Evolutionary conservation across 2,888 invertebrate genomes (phyloP), one percentile per base, ranked within the genome.

Genomic region (Muschampia plurimacula): DNA sequence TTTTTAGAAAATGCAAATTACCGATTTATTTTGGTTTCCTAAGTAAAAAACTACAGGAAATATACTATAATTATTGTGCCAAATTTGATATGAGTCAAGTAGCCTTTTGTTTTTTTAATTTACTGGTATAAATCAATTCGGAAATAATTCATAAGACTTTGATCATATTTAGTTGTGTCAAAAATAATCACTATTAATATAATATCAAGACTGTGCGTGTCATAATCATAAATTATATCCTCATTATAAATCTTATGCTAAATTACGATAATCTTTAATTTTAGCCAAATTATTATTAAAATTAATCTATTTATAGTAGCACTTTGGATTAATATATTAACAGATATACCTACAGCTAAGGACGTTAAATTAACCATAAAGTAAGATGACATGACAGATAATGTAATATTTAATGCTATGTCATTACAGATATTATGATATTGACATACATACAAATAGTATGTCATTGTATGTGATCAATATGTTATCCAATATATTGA

Each of bases 261-360:
- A 28, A 59, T 71, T 66, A 69, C 12, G 49, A 44, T 39, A 60
- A 32, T 41, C 15, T 59, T 22, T 57, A 59, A 36, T 65, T 70
- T 66, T 66, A 70, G 46, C 46, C 65, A 36, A 41, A 70, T 66
- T 59, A 55, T 52, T 66, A 72, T 64, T 60, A 49, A 55, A 44
- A 57, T 59, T 73, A 49, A 74, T 64, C 67, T 52, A 64, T 75
- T 70, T 76, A 74, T 80, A 82, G 74, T 76, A 83, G 80, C 79
- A 82, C 82, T 85, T 85, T 83, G 78, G 79, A 81, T 80, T 76
- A 78, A 74, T 76, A 76, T 76, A 75, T 44, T 75, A 71, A 60
- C 60, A 67, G 22, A 73, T 73, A 72, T 73, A 73, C 70, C 67
- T 77, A 78, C 70, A 76, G 67, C 73, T 79, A 80, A 77, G 74